Conservation (phyloP, 2,113 vertebrate species). For the Dicaeum eximium region DNA sequence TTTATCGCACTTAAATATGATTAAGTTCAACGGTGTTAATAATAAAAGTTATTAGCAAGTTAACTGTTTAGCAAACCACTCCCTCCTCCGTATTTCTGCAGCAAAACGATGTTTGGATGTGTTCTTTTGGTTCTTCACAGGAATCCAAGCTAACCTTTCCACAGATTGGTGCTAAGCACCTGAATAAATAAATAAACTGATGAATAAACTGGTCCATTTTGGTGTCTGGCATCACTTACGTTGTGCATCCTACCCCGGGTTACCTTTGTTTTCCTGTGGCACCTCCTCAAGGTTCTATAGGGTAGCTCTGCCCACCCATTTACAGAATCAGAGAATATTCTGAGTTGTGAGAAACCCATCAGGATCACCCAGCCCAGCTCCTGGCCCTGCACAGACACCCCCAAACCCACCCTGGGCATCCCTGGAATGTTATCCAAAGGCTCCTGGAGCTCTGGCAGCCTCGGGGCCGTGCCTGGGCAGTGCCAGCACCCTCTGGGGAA, state of each 20-base stretch:
- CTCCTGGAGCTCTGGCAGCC: not conserved
- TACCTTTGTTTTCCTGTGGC: not conserved
- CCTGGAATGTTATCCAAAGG: rapidly evolving
- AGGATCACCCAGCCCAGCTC: rapidly evolving
- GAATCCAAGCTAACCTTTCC: not conserved
- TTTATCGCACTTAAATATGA: not conserved
- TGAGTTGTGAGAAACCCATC: not conserved
- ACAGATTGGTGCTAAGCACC: not conserved
- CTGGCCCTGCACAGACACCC: not conserved
- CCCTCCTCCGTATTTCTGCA: not conserved
- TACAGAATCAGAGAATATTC: too few species aligned
- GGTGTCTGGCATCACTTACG: not conserved
- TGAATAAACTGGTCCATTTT: not conserved
- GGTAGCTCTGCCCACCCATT: not conserved
- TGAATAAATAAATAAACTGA: not conserved
- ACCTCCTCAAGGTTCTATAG: not conserved
- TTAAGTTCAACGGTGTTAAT: too few species aligned
- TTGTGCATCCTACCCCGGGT: not conserved
- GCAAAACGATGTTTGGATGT: not conserved
- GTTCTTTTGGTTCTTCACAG: not conserved
- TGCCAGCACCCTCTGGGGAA: not conserved
- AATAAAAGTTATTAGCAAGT: not conserved
- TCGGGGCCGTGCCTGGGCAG: too few species aligned
- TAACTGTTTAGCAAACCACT: not conserved
- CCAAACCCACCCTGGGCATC: not conserved